Evolutionary conservation across 2,113 vertebrate species (phyloP).

Genomic region (Pseudois nayaur): DNA sequence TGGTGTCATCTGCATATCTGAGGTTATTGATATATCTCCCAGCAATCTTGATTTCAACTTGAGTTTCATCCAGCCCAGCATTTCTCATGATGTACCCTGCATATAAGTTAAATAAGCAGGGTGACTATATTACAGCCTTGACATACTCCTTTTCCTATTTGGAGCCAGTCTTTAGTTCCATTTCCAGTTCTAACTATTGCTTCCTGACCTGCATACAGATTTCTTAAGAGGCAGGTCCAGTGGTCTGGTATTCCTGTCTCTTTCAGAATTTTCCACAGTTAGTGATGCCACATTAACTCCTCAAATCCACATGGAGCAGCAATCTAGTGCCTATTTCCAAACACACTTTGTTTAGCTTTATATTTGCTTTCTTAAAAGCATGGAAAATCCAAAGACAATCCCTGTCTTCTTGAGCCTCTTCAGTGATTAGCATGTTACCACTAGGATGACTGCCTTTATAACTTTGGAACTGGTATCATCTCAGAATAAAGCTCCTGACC

Average conservation of each 20-base stretch:
- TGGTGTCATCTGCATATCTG: not conserved
- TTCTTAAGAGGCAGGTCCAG: not conserved
- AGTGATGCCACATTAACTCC: not conserved
- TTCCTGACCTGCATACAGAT: not conserved
- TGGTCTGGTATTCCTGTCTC: not conserved
- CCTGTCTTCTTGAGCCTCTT: not conserved
- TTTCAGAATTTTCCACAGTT: not conserved
- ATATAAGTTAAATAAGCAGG: not conserved
- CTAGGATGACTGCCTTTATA: not conserved
- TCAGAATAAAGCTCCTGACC: not conserved
- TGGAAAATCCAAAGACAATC: not conserved
- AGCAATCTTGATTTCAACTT: not conserved
- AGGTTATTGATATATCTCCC: not conserved
- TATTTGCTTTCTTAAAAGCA: not conserved
- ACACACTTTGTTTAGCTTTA: not conserved
- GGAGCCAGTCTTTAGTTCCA: not conserved
- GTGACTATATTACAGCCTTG: not conserved
- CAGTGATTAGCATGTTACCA: fast-evolving
- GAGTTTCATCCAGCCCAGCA: not conserved
- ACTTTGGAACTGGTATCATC: not conserved
- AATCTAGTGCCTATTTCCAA: not conserved
- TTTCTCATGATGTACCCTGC: not conserved
- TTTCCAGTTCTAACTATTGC: not conserved
- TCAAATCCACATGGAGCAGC: not conserved
- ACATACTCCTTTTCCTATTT: not conserved